A percentile compares a stretch with the other conserved stretches of the same genome.
phyloP scores from a whole-genome alignment of 2,888 invertebrate species.

The Noctuana brunneofusca region DNA sequence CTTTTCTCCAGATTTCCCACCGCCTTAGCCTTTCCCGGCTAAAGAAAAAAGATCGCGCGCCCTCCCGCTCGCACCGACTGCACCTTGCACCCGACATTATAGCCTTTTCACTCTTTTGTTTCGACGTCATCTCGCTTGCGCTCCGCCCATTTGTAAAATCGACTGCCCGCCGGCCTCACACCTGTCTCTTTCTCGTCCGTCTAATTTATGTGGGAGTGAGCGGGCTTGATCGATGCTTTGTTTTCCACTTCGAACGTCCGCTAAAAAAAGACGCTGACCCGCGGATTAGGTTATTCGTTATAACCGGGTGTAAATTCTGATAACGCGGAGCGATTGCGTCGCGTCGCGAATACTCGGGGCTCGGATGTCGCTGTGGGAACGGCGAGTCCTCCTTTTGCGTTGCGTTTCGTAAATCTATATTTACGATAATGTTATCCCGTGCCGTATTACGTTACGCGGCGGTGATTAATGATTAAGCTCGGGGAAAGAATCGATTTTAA shows the following conservation, averaged over 20 bases:
- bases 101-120: conserved; percentile 80
- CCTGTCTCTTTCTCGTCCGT: conserved; percentile 79
- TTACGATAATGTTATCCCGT: conserved; percentile 73
- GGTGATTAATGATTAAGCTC: conserved; percentile 67
- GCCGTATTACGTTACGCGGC: conserved; percentile 68
- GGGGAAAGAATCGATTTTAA: conserved; percentile 36
- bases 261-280: conserved; percentile 62
- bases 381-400: conserved; percentile 44
- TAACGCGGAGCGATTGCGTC: conserved; percentile 72
- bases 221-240: conserved; percentile 81
- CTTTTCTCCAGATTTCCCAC: conserved; percentile 74
- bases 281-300: conserved; percentile 64
- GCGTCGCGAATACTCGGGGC: conserved; percentile 68
- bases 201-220: conserved; percentile 82
- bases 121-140: conserved; percentile 74
- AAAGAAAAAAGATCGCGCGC: conserved; percentile 47
- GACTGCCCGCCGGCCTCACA: conserved; percentile 76
- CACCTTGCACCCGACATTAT: conserved; percentile 75
- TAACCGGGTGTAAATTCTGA: conserved; percentile 69
- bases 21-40: conserved; percentile 65
- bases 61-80: conserved; percentile 65
- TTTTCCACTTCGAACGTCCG: conserved; percentile 72
- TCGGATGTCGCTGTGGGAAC: conserved; percentile 68
- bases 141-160: conserved; percentile 83
- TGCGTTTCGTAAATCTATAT: conserved; percentile 76